Evolutionary conservation across 2,113 vertebrate genomes (phyloP).

Genomic region (Oryzias curvinotus): DNA sequence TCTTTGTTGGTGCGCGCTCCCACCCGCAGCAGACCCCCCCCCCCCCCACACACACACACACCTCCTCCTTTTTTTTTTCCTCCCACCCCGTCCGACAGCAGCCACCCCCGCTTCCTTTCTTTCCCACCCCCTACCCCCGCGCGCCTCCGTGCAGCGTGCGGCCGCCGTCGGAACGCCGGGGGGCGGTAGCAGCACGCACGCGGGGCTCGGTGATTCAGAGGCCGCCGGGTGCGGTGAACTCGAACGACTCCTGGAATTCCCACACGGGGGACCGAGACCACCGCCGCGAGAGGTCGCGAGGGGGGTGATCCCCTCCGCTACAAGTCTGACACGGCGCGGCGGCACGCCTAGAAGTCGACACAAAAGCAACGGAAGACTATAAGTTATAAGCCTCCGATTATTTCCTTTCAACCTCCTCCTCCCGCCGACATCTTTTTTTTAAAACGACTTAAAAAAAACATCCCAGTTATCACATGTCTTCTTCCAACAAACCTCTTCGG

Average conservation of each 20-base stretch:
- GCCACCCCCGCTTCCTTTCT: slow-evolving; percentile 9
- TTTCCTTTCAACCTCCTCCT: neutral
- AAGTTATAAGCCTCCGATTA: neutral
- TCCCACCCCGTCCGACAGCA: slow-evolving; percentile 16
- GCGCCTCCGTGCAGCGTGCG: slow-evolving; percentile 32
- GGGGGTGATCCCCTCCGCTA: slow-evolving; percentile 48
- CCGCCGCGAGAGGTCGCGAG: slow-evolving; percentile 54
- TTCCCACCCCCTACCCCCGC: slow-evolving; percentile 18
- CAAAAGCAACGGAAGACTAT: slow-evolving; percentile 12
- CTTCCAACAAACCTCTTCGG: neutral
- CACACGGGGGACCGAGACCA: slow-evolving; percentile 50
- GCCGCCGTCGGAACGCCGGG: slow-evolving; percentile 56
- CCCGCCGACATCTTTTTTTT: neutral
- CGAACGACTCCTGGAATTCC: slow-evolving; percentile 51
- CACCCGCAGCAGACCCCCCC: slow-evolving; percentile 29
- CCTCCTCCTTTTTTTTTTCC: slow-evolving; percentile 21
- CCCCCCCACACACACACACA: neutral
- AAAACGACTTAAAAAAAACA: too few species aligned
- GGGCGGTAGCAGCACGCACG: slow-evolving; percentile 70
- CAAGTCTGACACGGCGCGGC: slow-evolving; percentile 42
- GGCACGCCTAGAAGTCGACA: slow-evolving; percentile 35
- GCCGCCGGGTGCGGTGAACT: slow-evolving; percentile 66
- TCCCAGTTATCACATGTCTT: neutral
- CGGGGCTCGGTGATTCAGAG: slow-evolving; percentile 73
- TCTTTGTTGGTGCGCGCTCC: slow-evolving; percentile 64